Conservation (phyloP, 2,113 vertebrate species). For the Capreolus pygargus region DNA sequence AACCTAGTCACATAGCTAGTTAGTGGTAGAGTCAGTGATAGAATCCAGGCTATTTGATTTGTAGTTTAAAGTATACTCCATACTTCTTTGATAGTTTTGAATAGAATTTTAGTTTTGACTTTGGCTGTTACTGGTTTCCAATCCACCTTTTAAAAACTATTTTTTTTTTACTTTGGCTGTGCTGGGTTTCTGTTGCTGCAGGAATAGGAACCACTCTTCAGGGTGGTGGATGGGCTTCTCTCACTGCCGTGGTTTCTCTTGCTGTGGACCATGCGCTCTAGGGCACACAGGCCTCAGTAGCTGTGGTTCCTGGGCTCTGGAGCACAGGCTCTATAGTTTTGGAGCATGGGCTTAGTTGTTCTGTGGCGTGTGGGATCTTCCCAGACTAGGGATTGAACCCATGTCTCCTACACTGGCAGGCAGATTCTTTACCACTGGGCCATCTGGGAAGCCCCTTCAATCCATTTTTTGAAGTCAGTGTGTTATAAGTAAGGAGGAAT, state of each 20-base stretch:
- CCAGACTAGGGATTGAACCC: neutral
- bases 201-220: neutral
- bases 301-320: neutral
- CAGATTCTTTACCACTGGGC: neutral
- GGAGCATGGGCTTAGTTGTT: neutral
- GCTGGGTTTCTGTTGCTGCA: neutral
- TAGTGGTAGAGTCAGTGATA: neutral
- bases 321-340: neutral
- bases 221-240: neutral
- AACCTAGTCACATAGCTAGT: neutral
- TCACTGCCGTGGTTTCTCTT: neutral
- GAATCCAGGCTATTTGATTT: neutral
- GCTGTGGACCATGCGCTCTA: fast-evolving
- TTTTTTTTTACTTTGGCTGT: neutral
- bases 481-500: neutral
- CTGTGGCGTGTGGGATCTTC: neutral
- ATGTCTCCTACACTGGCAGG: neutral
- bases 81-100: neutral
- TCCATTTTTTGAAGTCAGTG: neutral
- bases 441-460: neutral
- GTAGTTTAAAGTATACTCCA: neutral
- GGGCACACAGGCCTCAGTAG: neutral
- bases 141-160: neutral
- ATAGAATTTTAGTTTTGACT: neutral
- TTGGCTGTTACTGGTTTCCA: neutral